Conservation (phyloP, 37 sponge, comb jelly and placozoan genomes). For the Dysidea cf. avara region DNA sequence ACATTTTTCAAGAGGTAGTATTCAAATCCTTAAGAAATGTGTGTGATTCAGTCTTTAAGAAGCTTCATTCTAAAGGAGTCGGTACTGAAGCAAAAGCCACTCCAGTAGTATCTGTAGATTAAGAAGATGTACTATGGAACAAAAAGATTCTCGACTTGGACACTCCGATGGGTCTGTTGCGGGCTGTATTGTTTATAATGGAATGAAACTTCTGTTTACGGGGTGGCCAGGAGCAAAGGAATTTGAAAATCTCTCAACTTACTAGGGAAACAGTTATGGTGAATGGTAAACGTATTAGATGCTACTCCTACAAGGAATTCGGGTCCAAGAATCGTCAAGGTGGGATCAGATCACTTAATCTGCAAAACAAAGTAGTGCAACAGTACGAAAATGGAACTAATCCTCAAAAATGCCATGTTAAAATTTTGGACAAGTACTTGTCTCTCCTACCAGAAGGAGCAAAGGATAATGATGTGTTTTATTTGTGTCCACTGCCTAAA, state of each 20-base stretch:
- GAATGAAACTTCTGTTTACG: background rate
- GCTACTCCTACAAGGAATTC: too few relatives aligned
- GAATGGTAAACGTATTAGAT: too few relatives aligned
- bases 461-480: conserved; percentile 5
- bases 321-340: too few relatives aligned
- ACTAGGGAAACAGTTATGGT: too few relatives aligned
- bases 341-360: too few relatives aligned
- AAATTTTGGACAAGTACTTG: too few relatives aligned
- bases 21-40: background rate
- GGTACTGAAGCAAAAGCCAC: background rate
- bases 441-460: too few relatives aligned
- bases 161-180: background rate
- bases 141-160: background rate
- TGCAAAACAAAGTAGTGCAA: too few relatives aligned
- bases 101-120: background rate
- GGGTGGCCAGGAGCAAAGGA: too few relatives aligned
- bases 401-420: too few relatives aligned
- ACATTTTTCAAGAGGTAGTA: background rate
- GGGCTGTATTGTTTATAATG: background rate
- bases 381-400: too few relatives aligned
- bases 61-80: conserved; percentile 2
- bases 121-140: background rate
- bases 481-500: background rate
- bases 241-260: conserved; percentile 1
- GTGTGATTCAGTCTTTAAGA: background rate